Evolutionary conservation across 2,797 vertebrate species (phyloP).

Genomic region (Anableps anableps): DNA sequence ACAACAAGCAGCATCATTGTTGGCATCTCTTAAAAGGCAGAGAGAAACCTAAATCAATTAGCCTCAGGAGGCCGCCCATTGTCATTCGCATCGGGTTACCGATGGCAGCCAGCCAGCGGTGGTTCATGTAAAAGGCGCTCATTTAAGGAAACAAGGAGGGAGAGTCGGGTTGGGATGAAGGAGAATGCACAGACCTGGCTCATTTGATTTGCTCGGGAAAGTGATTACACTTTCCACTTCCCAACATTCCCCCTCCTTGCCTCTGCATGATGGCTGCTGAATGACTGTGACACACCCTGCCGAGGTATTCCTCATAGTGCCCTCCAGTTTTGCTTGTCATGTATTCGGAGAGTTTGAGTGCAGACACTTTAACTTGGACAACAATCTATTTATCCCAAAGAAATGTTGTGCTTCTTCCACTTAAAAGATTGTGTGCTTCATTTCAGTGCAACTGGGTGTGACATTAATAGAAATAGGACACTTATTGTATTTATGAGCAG

Average conservation of each 20-base stretch:
- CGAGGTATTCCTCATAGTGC: slow-evolving; percentile 4
- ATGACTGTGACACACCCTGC: slow-evolving; percentile 30
- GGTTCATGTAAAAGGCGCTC: slow-evolving; percentile 41
- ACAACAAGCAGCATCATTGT: slow-evolving; percentile 45
- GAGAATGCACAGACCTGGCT: slow-evolving; percentile 28
- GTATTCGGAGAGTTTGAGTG: slow-evolving; percentile 31
- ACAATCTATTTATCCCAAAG: slow-evolving; percentile 38
- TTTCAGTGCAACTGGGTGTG: neutral
- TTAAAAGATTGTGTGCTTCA: neutral
- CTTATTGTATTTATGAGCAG: slow-evolving; percentile 17
- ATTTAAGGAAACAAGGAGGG: slow-evolving; percentile 29
- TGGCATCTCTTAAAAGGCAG: slow-evolving; percentile 58
- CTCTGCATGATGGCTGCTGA: slow-evolving; percentile 19
- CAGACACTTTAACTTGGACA: slow-evolving; percentile 31
- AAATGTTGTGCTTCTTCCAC: slow-evolving; percentile 6
- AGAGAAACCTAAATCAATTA: slow-evolving; percentile 67
- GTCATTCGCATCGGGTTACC: slow-evolving; percentile 59
- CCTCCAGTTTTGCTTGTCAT: slow-evolving; percentile 20
- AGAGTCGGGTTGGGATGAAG: slow-evolving; percentile 2
- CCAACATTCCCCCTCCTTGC: slow-evolving; percentile 17
- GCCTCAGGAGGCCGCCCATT: slow-evolving; percentile 42
- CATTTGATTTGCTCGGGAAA: slow-evolving; percentile 67
- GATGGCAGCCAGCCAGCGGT: slow-evolving; percentile 49
- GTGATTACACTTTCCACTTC: slow-evolving; percentile 61
- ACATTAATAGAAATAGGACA: slow-evolving; percentile 33